Evolutionary conservation across 2,113 vertebrate genomes (phyloP).

Genomic region (Myodes glareolus): DNA sequence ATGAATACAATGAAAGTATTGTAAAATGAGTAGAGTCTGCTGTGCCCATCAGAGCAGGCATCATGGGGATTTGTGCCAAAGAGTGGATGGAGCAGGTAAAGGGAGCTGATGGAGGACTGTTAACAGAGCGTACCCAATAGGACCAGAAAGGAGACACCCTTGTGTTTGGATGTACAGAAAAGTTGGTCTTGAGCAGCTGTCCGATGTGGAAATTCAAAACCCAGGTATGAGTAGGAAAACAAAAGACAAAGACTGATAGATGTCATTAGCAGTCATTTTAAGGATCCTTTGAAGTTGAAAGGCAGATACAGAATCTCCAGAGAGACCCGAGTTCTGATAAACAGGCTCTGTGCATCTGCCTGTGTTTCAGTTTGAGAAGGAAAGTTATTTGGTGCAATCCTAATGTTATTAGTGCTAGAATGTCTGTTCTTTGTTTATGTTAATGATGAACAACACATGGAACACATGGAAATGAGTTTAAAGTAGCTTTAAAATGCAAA

Average conservation of each 20-base stretch:
- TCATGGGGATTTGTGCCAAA: conserved; percentile 57
- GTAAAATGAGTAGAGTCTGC: conserved; percentile 61
- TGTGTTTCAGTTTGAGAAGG: conserved; percentile 45
- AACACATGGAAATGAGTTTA: conserved; percentile 45
- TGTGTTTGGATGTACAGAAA: conserved; percentile 65
- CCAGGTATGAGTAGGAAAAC: conserved; percentile 64
- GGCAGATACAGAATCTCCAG: conserved; percentile 63
- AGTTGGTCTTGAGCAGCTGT: conserved; percentile 58
- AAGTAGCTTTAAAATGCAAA: conserved; percentile 53
- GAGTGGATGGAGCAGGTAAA: conserved; percentile 58
- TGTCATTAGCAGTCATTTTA: conserved; percentile 76
- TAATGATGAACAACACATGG: conserved; percentile 40
- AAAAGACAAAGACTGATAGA: conserved; percentile 78
- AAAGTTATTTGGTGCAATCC: conserved; percentile 24
- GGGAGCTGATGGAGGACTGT: conserved; percentile 30
- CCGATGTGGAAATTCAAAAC: conserved; percentile 78
- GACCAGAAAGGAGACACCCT: conserved; percentile 69
- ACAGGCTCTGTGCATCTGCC: conserved; percentile 9
- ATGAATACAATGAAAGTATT: background rate
- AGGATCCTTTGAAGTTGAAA: conserved; percentile 66
- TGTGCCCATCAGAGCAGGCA: conserved; percentile 61
- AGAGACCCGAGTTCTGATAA: conserved; percentile 16
- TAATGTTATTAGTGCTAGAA: conserved; percentile 39
- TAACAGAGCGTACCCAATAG: conserved; percentile 50
- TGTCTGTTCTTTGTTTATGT: conserved; percentile 35